These are phyloP conservation scores for Ectropis grisescens DNA, from an alignment of 1,140 invertebrate genomes.

Conservation along the genomic window DNA sequence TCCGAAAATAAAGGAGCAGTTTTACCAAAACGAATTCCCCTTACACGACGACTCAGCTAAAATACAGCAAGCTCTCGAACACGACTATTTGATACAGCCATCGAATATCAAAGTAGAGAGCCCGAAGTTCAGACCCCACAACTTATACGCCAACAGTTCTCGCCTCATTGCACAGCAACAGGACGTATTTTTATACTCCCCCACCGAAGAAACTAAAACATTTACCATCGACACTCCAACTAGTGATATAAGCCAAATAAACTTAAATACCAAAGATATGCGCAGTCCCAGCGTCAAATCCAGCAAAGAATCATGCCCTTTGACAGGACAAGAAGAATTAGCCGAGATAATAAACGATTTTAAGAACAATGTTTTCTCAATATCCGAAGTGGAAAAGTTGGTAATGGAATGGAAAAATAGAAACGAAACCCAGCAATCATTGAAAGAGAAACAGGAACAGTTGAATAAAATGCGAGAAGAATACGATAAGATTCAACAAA, in stretches of 20 bases:
- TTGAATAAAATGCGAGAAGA: slow-evolving; percentile 82
- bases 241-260: slow-evolving; percentile 62
- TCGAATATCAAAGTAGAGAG: slow-evolving; percentile 72
- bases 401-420: slow-evolving; percentile 88
- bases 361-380: slow-evolving; percentile 89
- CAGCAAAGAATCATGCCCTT: slow-evolving; percentile 39
- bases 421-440: slow-evolving; percentile 87
- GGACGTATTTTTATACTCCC: slow-evolving; percentile 54
- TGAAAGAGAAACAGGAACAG: slow-evolving; percentile 87
- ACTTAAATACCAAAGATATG: slow-evolving; percentile 50
- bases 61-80: slow-evolving; percentile 66
- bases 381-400: slow-evolving; percentile 85
- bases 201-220: slow-evolving; percentile 56
- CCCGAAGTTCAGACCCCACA: slow-evolving; percentile 57
- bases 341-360: slow-evolving; percentile 91
- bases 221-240: slow-evolving; percentile 59
- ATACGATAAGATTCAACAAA: slow-evolving; percentile 85
- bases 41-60: slow-evolving; percentile 35
- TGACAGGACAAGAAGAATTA: slow-evolving; percentile 78
- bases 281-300: slow-evolving; percentile 55
- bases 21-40: slow-evolving; percentile 60
- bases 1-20: slow-evolving; percentile 49
- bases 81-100: slow-evolving; percentile 72
- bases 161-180: slow-evolving; percentile 48
- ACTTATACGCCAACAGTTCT: slow-evolving; percentile 60